These are phyloP conservation scores for Coelinius sp. DNA, from an alignment of 2,888 invertebrate genomes.

Conservation along the genomic window DNA sequence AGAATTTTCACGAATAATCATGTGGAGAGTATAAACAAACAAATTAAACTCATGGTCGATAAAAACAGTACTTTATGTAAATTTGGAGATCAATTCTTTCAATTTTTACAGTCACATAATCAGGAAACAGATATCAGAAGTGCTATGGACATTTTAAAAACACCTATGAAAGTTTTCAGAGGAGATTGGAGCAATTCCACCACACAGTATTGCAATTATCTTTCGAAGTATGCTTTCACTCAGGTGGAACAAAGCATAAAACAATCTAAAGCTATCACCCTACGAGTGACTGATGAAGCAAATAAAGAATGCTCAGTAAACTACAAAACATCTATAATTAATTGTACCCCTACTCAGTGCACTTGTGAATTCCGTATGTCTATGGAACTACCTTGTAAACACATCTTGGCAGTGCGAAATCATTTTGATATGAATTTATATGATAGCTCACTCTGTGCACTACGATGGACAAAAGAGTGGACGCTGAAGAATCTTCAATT, in stretches of 20 bases:
- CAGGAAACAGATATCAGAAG: slow-evolving; percentile 19
- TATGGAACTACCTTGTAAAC: background rate
- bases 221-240: background rate
- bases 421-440: background rate
- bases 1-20: slow-evolving; percentile 41
- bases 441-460: background rate
- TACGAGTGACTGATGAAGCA: background rate
- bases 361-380: background rate
- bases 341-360: background rate
- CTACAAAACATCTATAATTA: background rate
- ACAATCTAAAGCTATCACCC: background rate
- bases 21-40: slow-evolving; percentile 28
- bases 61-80: slow-evolving; percentile 29
- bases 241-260: background rate
- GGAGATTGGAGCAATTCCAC: background rate
- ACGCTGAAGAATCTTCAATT: background rate
- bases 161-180: background rate
- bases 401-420: background rate
- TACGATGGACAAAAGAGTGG: background rate
- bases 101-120: slow-evolving; percentile 19
- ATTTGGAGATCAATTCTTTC: slow-evolving; percentile 37
- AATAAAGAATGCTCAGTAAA: background rate
- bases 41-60: slow-evolving; percentile 35
- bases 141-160: slow-evolving; percentile 16
- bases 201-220: background rate